Base-by-base conservation (phyloP, 2,797 vertebrate species). In the Bradypodion ventrale region DNA sequence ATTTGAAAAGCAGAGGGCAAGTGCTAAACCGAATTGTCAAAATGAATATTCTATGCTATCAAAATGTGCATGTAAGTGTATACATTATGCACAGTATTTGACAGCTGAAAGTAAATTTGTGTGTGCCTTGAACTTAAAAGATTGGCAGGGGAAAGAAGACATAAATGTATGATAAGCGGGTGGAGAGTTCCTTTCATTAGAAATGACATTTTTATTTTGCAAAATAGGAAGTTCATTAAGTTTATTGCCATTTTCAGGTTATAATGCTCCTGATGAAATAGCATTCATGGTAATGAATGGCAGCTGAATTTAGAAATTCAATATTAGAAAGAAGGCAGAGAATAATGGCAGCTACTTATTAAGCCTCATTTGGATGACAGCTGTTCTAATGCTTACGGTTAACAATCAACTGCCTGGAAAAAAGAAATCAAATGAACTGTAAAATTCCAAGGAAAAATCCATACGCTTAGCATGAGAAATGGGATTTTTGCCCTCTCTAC, bases 221-320 rank as follows among this genome's bases (percentile, higher is more conserved):
- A 46, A 88, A 90, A 80, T 76, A 84, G 83, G 63, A 79, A 87
- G 37, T 59, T 87, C 63, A 13, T 70, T 66, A 42, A 66, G 79
- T 83, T 87, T 63, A 19, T 87, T 90, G 44, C 88, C 75, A 78
- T 84, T 93, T 93, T 88, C 73, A 90, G 78, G 25, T 40, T 87
- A 80, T 90, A 65, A 88, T 81, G 44, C 42, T 49, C 23, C 62
- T 63, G 82, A 75, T 82, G 86, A 70, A 89, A 91, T 82, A 85
- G 83, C 59, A 72, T 56, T 78, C 32, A 85, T 90, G 87, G 86
- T 89, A 80, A 89, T 85, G 66, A 91, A 5, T 85, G 89, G 88
- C 81, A 78, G 87, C 59, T 83, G 78, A 74, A 80, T 86, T 73
- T 62, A 89, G 78, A n/a, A 82, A 46, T 19, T 76, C 52, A 35